Conservation (phyloP, 2,797 vertebrate species). For the Synanceia verrucosa region DNA sequence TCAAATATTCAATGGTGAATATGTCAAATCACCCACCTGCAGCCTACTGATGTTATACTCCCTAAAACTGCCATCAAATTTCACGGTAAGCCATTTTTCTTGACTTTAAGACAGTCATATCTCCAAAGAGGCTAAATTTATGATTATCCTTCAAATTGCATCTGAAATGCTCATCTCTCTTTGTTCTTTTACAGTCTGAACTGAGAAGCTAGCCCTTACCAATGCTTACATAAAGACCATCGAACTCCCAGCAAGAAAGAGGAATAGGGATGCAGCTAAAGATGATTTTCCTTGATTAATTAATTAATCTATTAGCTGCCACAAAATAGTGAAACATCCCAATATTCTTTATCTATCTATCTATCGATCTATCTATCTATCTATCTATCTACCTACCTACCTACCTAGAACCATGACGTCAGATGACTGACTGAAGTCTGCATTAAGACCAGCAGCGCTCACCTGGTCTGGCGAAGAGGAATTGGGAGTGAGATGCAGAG, state of each 20-base stretch:
- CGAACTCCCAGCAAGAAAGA: neutral
- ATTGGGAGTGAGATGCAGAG: slow-evolving; percentile 96
- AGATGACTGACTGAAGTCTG: neutral
- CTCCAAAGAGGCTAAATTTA: neutral
- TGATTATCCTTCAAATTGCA: neutral
- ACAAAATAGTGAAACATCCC: no score
- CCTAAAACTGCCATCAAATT: neutral
- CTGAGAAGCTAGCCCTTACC: neutral
- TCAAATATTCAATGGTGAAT: neutral
- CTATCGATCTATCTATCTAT: no score
- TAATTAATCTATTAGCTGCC: no score
- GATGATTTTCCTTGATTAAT: no score
- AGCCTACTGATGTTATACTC: neutral
- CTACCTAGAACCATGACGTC: neutral
- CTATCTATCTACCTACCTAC: no score
- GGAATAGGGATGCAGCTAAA: neutral
- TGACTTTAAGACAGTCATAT: neutral
- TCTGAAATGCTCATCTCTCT: neutral
- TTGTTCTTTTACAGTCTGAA: neutral
- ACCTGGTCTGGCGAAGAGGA: slow-evolving; percentile 95
- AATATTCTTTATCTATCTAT: no score
- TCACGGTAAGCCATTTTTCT: neutral
- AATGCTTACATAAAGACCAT: no score
- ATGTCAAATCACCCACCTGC: neutral
- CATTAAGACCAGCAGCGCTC: slow-evolving; percentile 40